phyloP scores from a whole-genome alignment of 2,888 invertebrate genomes.

The Colletes collaris region DNA sequence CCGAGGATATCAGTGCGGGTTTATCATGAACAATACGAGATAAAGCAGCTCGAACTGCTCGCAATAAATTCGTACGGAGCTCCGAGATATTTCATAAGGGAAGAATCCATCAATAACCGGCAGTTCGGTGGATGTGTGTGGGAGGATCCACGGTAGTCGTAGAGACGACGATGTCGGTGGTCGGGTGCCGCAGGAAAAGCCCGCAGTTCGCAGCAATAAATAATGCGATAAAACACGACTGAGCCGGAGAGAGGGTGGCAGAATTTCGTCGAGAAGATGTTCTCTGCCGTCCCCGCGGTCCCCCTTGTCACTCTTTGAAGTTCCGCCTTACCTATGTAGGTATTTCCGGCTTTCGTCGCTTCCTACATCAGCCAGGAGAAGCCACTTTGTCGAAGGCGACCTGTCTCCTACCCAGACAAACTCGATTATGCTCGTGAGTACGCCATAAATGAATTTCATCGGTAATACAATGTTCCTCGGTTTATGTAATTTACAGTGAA shows the following conservation, averaged over 20 bases:
- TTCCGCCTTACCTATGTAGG: conserved; percentile 48
- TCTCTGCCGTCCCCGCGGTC: conserved; percentile 20
- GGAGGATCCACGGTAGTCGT: conserved; percentile 68
- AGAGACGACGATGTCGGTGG: conserved; percentile 46
- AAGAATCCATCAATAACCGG: conserved; percentile 82
- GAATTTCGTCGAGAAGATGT: conserved; percentile 61
- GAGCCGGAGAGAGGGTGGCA: conserved; percentile 68
- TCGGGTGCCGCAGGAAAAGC: conserved; percentile 38
- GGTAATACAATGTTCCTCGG: conserved; percentile 59
- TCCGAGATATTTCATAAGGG: conserved; percentile 82
- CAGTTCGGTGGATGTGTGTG: conserved; percentile 47
- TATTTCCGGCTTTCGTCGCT: conserved; percentile 60
- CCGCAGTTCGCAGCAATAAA: conserved; percentile 79
- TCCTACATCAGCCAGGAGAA: conserved; percentile 56
- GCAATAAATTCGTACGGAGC: conserved; percentile 82
- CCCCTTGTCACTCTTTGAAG: conserved; percentile 58
- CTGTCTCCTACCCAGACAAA: conserved; percentile 55
- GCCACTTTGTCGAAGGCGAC: conserved; percentile 63
- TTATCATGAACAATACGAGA: conserved; percentile 82
- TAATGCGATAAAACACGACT: conserved; percentile 83
- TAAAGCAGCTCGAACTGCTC: conserved; percentile 81
- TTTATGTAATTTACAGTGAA: conserved; percentile 62
- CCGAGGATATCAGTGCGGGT: conserved; percentile 79
- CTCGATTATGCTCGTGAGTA: conserved; percentile 65
- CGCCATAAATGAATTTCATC: conserved; percentile 67